A percentile compares a stretch with the other conserved stretches of the same genome.
Evolutionary conservation across 1,140 invertebrate genomes (phyloP).

Genomic region (Globodera ellingtonae): DNA sequence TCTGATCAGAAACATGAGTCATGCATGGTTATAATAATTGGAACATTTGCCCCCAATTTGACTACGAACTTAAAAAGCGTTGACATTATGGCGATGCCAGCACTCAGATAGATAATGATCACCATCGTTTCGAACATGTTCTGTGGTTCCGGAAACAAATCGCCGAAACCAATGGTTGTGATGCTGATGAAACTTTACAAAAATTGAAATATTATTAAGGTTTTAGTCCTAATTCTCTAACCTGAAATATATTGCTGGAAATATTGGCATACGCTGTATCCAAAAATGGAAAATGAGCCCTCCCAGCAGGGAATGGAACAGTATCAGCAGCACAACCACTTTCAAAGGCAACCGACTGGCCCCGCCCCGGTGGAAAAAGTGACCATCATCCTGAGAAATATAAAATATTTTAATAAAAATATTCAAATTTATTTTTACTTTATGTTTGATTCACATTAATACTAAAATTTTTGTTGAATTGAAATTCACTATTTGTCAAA

Average conservation of each 20-base stretch:
- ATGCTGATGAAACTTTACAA: slow-evolving; percentile 37
- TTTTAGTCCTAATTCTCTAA: not conserved
- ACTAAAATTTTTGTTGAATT: too few species aligned
- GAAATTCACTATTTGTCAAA: too few species aligned
- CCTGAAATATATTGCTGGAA: slow-evolving; percentile 37
- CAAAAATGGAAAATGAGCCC: slow-evolving; percentile 33
- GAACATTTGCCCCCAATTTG: not conserved
- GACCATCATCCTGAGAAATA: not conserved
- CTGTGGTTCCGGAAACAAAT: slow-evolving; percentile 27
- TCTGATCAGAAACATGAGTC: not conserved
- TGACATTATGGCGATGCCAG: slow-evolving; percentile 35
- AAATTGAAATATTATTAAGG: slow-evolving; percentile 5
- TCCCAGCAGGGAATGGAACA: slow-evolving; percentile 33
- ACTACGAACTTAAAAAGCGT: slow-evolving; percentile 21
- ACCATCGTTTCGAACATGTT: slow-evolving; percentile 10
- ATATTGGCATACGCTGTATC: slow-evolving; percentile 30
- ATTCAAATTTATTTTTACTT: not conserved
- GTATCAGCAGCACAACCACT: slow-evolving; percentile 26
- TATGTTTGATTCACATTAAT: too few species aligned
- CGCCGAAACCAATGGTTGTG: slow-evolving; percentile 37
- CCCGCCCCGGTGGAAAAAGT: not conserved
- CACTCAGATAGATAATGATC: slow-evolving; percentile 28
- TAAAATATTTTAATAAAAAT: not conserved
- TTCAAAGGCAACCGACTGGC: slow-evolving; percentile 20
- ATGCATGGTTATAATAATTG: not conserved